These are phyloP conservation scores for Rhea pennata DNA, from an alignment of 2,113 vertebrate genomes.

Conservation along the genomic window DNA sequence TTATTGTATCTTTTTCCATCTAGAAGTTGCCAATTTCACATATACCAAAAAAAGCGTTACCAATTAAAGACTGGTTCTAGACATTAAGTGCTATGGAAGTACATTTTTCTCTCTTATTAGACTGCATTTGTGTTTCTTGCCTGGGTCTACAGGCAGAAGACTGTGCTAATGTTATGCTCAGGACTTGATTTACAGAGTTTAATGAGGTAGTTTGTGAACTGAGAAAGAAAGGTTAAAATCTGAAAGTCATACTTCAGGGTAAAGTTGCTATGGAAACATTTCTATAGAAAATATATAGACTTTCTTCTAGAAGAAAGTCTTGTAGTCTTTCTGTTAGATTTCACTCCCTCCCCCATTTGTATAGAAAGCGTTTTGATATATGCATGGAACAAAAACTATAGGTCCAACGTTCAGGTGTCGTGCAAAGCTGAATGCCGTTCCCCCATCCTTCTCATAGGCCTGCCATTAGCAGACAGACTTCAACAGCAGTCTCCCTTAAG, in stretches of 20 bases:
- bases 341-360: background rate
- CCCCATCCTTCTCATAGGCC: background rate
- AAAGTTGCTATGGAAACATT: background rate
- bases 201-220: background rate
- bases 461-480: background rate
- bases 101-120: background rate
- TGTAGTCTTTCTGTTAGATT: background rate
- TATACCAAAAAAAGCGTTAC: background rate
- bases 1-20: background rate
- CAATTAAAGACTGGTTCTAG: background rate
- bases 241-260: background rate
- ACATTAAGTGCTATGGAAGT: background rate
- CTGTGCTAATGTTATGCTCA: background rate
- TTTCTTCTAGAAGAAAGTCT: background rate
- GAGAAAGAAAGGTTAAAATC: background rate
- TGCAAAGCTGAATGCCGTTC: background rate
- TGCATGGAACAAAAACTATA: background rate
- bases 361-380: background rate
- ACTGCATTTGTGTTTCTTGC: background rate
- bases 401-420: background rate
- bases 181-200: background rate
- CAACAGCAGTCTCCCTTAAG: background rate
- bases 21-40: background rate
- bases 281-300: background rate
- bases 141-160: background rate